phyloP scores from a whole-genome alignment of 2,113 vertebrate species.

The Aleadryas rufinucha region DNA sequence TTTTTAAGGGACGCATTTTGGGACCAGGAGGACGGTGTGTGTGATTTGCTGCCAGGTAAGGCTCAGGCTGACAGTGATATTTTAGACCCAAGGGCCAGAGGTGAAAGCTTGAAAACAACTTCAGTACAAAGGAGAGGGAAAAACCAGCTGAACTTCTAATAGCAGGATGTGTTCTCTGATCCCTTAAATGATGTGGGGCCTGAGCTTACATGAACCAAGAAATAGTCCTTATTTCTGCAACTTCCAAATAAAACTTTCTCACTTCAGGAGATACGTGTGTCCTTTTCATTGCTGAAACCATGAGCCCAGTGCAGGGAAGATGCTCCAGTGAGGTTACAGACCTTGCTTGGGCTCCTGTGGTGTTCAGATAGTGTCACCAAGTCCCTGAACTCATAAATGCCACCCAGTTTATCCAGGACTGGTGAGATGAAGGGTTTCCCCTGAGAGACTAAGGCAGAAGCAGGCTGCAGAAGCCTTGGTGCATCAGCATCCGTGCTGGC shows the following conservation, averaged over 20 bases:
- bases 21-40: background rate
- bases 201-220: background rate
- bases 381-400: background rate
- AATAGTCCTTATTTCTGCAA: background rate
- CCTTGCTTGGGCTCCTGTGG: background rate
- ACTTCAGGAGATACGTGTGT: accelerated
- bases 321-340: background rate
- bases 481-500: background rate
- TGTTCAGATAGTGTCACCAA: background rate
- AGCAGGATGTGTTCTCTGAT: background rate
- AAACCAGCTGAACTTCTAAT: background rate
- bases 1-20: background rate
- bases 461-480: background rate
- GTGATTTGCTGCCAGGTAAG: background rate
- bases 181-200: background rate
- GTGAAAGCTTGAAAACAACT: background rate
- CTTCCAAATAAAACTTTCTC: background rate
- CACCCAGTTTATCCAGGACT: background rate
- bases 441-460: background rate
- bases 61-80: background rate
- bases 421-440: background rate
- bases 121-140: background rate
- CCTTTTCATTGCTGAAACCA: background rate
- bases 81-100: background rate
- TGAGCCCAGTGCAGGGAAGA: background rate